A percentile compares a stretch with the other conserved stretches of the same genome.
Evolutionary conservation across 2,797 vertebrate species (phyloP).

Genomic region (Lepilemur septentrionalis): DNA sequence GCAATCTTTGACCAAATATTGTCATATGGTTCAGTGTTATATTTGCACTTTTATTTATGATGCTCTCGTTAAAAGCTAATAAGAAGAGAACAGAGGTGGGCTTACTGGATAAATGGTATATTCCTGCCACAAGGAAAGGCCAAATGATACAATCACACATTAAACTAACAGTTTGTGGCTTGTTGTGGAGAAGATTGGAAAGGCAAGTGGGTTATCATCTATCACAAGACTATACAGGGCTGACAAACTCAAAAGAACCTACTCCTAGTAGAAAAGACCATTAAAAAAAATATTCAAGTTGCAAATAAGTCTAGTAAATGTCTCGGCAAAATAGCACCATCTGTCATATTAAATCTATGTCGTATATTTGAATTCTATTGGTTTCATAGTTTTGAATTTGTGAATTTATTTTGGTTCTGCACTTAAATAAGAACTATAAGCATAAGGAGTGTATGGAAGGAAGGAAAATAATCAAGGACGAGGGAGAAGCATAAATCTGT

Average conservation of each 20-base stretch:
- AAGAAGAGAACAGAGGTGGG: neutral
- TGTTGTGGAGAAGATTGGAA: neutral
- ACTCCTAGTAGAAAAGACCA: neutral
- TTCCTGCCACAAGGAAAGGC: neutral
- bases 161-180: neutral
- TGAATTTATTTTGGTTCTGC: conserved; percentile 22
- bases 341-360: neutral
- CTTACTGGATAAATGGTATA: neutral
- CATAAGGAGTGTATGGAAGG: neutral
- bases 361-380: neutral
- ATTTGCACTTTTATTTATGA: neutral
- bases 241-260: neutral
- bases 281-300: neutral
- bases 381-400: conserved; percentile 13
- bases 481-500: neutral
- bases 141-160: neutral
- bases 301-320: neutral
- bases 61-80: neutral
- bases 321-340: neutral
- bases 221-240: neutral
- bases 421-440: neutral
- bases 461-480: neutral
- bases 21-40: neutral
- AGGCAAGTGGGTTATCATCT: neutral
- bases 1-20: neutral